Conservation (phyloP, 2,113 vertebrate genomes). For the Megaleporinus macrocephalus region DNA sequence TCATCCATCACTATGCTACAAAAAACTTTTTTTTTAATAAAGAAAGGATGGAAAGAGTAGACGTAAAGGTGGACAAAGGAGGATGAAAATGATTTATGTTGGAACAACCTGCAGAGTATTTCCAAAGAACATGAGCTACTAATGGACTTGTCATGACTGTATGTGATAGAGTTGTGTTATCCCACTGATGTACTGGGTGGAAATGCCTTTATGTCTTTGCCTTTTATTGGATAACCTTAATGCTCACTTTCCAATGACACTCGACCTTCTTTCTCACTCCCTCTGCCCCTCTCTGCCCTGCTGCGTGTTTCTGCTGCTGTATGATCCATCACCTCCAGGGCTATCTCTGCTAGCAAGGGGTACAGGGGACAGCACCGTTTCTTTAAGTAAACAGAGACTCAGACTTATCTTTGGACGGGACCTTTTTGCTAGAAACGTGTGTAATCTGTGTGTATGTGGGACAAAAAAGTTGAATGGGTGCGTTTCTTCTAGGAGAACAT, state of each 20-base stretch:
- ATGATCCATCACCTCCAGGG: constrained; percentile 37
- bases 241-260: not conserved
- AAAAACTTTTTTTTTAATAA: not conserved
- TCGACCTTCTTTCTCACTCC: constrained; percentile 1
- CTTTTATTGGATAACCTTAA: constrained; percentile 27
- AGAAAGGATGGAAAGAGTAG: not conserved
- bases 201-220: not conserved
- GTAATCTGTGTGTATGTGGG: not conserved
- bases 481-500: not conserved
- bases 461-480: not conserved
- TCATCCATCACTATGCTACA: too few species aligned
- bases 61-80: not conserved
- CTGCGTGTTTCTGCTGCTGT: not conserved
- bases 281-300: constrained; percentile 27
- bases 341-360: constrained; percentile 24
- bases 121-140: not conserved
- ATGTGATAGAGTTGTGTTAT: not conserved
- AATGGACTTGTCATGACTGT: not conserved
- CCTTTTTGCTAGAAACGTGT: constrained; percentile 18
- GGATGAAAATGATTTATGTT: not conserved
- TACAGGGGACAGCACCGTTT: constrained; percentile 9
- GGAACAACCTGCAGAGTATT: not conserved
- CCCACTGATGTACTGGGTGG: not conserved
- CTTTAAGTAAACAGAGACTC: constrained; percentile 44
- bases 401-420: constrained; percentile 41